These are phyloP conservation scores for Hyphantria cunea DNA, from an alignment of 1,140 invertebrate genomes.

Conservation along the genomic window DNA sequence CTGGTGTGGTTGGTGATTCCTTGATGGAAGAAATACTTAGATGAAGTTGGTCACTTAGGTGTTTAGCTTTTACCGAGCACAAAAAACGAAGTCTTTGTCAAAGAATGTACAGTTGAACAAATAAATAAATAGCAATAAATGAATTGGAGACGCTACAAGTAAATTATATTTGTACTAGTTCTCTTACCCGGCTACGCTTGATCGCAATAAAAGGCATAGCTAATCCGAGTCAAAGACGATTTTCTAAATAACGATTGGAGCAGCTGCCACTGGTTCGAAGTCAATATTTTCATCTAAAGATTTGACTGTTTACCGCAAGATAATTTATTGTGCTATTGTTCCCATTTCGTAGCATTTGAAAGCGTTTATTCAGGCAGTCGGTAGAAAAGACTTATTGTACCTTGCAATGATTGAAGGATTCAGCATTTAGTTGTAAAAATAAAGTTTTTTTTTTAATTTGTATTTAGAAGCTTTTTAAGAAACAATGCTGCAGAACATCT, in stretches of 20 bases:
- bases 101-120: slow-evolving; percentile 22
- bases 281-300: slow-evolving; percentile 13
- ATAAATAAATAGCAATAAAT: slow-evolving; percentile 36
- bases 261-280: slow-evolving; percentile 27
- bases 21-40: too few species aligned
- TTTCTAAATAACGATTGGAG: slow-evolving; percentile 45
- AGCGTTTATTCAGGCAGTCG: slow-evolving; percentile 13
- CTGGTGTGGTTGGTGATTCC: too few species aligned
- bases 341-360: slow-evolving; percentile 11
- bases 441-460: too few species aligned
- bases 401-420: not conserved
- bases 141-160: slow-evolving; percentile 47
- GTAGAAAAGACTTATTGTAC: slow-evolving; percentile 6
- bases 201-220: slow-evolving; percentile 59
- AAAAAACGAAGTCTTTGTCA: slow-evolving; percentile 9
- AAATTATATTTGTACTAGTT: slow-evolving; percentile 77
- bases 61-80: too few species aligned
- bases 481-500: too few species aligned
- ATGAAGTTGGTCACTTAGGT: too few species aligned
- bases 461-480: too few species aligned
- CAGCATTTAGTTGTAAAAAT: too few species aligned
- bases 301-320: slow-evolving; percentile 25
- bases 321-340: slow-evolving; percentile 28
- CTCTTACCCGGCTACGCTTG: slow-evolving; percentile 74
- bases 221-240: slow-evolving; percentile 49